Base-by-base conservation (phyloP, 1,140 invertebrate genomes). In the Panulirus ornatus region DNA sequence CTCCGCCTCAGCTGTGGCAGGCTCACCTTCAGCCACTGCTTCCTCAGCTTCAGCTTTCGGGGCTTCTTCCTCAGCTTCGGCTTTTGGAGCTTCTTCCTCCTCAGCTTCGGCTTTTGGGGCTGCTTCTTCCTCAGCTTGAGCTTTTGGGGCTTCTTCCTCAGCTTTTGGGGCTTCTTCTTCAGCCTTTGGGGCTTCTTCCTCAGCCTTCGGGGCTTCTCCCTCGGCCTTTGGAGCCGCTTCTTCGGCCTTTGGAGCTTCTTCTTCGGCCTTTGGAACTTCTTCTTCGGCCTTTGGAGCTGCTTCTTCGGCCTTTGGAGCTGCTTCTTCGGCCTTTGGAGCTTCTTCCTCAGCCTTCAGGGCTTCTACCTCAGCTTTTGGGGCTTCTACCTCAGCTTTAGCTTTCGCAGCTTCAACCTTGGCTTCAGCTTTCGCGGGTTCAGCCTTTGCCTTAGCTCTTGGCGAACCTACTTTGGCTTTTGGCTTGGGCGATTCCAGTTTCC, bases 151-250 rank as follows among this genome's bases (percentile, higher is more conserved):
- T 30, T 66, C 27, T 27, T 30, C 58, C 22, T 78, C 75, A 47
- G 19, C 40, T n/a, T 78, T 36, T 22, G 6, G 40, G 16, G 73
- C 22, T n/a, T 44, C 75, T 11, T 22, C 75, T 47, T 6, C n/a
- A 30, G 40, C 40, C 75, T 44, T 30, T 40, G 6, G 40, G 16
- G 75, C 75, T 22, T 78, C 44, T 9, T 8, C 38, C 40, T 78
- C 75, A 16, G 75, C 75, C 40, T 78, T 34, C 16, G 36, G 40
- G 9, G 40, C 75, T 27, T 16, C 36, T 34, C 8, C 73, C 36
- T 76, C 27, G n/a, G 58, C 58, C 58, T 66, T 66, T n/a, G n/a
- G n/a, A n/a, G n/a, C n/a, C n/a, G n/a, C n/a, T 11, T 30, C 58
- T 11, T 30, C n/a, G 6, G n/a, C 58, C 58, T 27, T 30, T n/a